phyloP scores from a whole-genome alignment of 2,113 vertebrate species.

The Ochotona curzoniae region DNA sequence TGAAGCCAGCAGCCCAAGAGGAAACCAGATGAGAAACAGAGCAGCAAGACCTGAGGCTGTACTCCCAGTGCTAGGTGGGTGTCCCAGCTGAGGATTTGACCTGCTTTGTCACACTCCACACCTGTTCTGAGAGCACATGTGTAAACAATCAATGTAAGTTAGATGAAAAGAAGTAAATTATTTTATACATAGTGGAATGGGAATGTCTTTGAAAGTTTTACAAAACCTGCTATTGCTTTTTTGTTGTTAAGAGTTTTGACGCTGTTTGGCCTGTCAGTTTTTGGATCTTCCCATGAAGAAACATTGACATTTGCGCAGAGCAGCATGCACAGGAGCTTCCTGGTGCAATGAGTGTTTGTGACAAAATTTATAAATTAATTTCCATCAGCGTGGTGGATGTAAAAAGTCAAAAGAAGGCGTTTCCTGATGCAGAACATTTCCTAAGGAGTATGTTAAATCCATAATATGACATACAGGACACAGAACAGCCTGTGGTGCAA shows the following conservation, averaged over 20 bases:
- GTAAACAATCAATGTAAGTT: neutral
- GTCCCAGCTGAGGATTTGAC: too few relatives aligned
- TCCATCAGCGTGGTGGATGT: neutral
- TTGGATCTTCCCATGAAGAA: too few relatives aligned
- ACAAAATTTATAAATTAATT: neutral
- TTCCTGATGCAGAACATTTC: neutral
- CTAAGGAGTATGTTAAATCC: neutral
- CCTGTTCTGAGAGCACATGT: too few relatives aligned
- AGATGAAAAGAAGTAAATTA: neutral
- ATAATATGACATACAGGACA: neutral
- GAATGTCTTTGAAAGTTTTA: neutral
- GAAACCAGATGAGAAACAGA: too few relatives aligned
- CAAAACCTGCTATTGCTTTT: neutral
- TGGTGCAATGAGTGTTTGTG: neutral
- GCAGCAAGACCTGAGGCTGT: too few relatives aligned
- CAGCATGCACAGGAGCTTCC: fast-evolving
- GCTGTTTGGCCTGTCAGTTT: neutral
- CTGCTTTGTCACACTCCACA: too few relatives aligned
- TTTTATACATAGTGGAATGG: neutral
- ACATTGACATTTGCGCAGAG: neutral
- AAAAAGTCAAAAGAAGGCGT: neutral
- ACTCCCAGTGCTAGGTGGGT: too few relatives aligned
- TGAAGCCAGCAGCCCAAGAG: too few relatives aligned
- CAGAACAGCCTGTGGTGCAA: neutral
- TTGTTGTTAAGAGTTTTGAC: neutral